A percentile compares a stretch with the other conserved stretches of the same genome.
Evolutionary conservation across 2,113 vertebrate genomes (phyloP).

Genomic region (Natator depressus): DNA sequence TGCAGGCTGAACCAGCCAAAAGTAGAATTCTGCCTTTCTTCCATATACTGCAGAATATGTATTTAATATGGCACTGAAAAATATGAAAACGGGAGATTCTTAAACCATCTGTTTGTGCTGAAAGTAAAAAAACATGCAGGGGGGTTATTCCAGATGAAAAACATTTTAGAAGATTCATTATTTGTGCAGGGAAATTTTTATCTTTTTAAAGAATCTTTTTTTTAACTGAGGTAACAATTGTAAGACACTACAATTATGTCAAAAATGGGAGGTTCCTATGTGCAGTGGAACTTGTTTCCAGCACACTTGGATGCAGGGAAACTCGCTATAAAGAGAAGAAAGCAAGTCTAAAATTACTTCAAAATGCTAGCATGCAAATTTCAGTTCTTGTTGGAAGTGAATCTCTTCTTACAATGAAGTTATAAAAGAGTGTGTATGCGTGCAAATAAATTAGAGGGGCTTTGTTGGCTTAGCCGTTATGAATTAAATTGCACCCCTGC

Average conservation of each 20-base stretch:
- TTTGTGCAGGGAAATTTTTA: constrained; percentile 71
- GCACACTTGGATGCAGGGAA: neutral
- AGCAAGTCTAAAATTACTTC: neutral
- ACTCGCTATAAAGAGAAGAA: neutral
- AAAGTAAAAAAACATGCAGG: constrained; percentile 25
- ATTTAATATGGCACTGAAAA: constrained; percentile 72
- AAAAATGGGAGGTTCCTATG: neutral
- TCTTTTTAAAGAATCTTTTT: constrained; percentile 22
- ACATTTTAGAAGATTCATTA: constrained; percentile 68
- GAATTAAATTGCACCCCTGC: neutral
- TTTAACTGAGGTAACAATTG: constrained; percentile 41
- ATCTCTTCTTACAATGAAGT: neutral
- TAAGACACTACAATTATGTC: constrained; percentile 47
- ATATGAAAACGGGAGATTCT: constrained; percentile 65
- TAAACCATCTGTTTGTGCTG: constrained; percentile 78
- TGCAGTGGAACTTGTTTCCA: neutral
- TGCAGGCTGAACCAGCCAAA: constrained; percentile 73
- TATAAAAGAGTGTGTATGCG: neutral
- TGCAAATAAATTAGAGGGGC: neutral
- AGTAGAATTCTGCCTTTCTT: constrained; percentile 74
- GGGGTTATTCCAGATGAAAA: constrained; percentile 52
- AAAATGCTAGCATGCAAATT: neutral
- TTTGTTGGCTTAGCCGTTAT: neutral
- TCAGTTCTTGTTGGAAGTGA: neutral
- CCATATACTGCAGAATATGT: constrained; percentile 70